These are phyloP conservation scores for Anthopleura sola DNA, from an alignment of 64 coral and sea anemone genomes.

Conservation along the genomic window DNA sequence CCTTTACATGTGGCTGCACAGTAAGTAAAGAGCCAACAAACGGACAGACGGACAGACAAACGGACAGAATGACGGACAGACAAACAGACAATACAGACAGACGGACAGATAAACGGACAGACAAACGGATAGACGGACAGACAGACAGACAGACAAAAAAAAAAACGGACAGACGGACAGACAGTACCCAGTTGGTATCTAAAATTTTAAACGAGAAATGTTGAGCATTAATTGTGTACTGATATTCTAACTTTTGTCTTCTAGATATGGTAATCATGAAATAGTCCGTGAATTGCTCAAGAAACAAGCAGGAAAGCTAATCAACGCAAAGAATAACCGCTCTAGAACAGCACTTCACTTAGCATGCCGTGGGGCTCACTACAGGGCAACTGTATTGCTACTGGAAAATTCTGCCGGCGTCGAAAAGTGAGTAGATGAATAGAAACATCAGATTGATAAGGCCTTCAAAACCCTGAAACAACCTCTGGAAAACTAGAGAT, in stretches of 20 bases:
- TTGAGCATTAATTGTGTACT: too few species aligned
- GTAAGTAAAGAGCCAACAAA: constrained; percentile 3
- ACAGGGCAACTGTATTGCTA: constrained; percentile 19
- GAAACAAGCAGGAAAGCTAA: constrained; percentile 28
- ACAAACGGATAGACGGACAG: too few species aligned
- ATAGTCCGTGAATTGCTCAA: constrained; percentile 28
- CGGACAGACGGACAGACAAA: background rate
- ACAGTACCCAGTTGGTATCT: too few species aligned
- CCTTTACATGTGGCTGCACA: constrained; percentile 57
- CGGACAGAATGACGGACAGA: background rate
- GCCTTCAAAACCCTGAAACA: background rate
- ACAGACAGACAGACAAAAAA: too few species aligned
- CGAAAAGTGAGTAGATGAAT: constrained; percentile 20
- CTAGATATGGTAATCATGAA: constrained; percentile 38
- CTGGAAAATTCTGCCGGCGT: constrained; percentile 22
- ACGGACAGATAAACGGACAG: too few species aligned
- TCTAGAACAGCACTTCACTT: constrained; percentile 44
- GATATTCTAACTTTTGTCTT: too few species aligned
- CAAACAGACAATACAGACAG: too few species aligned
- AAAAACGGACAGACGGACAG: too few species aligned
- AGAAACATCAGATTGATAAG: too few species aligned
- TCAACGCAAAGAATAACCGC: constrained; percentile 43
- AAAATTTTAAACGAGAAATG: too few species aligned
- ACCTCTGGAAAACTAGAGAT: background rate
- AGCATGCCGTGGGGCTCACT: constrained; percentile 29